Conservation (phyloP, 2,797 vertebrate genomes). For the Parauchenoglanis ngamensis region DNA sequence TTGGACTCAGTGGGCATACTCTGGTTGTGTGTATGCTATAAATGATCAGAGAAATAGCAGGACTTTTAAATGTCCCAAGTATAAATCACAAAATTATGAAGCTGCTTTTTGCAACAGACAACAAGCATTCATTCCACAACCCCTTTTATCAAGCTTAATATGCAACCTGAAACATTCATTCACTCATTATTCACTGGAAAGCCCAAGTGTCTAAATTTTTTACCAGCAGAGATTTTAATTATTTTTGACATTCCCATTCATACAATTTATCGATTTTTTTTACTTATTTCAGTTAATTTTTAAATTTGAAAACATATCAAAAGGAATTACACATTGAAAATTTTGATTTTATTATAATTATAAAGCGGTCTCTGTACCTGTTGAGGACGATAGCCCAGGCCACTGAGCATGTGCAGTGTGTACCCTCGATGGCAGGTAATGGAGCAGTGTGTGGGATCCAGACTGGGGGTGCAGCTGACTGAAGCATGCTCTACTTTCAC, state of each 20-base stretch:
- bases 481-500: constrained; percentile 72
- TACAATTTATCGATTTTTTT: not conserved
- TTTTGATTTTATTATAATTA: not conserved
- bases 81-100: not conserved
- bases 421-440: constrained; percentile 82
- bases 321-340: not conserved
- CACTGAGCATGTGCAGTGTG: constrained; percentile 68
- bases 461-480: constrained; percentile 78
- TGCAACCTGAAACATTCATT: not conserved
- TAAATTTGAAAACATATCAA: not conserved
- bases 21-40: too few species aligned
- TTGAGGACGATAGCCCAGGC: constrained; percentile 59
- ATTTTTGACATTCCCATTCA: not conserved
- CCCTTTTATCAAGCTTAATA: not conserved
- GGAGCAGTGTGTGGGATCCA: constrained; percentile 72
- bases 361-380: constrained; percentile 65
- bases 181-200: not conserved
- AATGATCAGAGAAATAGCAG: not conserved
- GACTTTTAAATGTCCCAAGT: not conserved
- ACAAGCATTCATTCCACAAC: not conserved
- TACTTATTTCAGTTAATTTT: not conserved
- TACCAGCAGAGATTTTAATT: not conserved
- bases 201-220: not conserved
- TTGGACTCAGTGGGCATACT: too few species aligned
- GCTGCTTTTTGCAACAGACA: not conserved